These are phyloP conservation scores for Typhlichthys eigenmanni DNA, from an alignment of 2,797 vertebrate species.

Conservation along the genomic window DNA sequence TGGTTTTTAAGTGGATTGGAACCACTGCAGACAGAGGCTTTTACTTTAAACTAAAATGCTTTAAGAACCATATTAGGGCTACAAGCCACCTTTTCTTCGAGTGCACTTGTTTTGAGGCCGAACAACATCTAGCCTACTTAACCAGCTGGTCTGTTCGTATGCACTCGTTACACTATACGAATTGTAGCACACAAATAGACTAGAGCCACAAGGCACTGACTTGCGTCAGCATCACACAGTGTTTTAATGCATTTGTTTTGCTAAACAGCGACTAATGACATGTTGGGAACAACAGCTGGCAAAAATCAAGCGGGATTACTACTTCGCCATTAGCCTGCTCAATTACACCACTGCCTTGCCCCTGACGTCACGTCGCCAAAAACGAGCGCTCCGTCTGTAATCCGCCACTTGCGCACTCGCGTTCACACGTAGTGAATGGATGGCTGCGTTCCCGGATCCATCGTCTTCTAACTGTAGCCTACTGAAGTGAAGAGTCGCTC, in stretches of 20 bases:
- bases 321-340: conserved; percentile 24
- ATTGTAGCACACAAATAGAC: background rate
- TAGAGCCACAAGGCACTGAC: background rate
- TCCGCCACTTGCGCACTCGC: conserved; percentile 43
- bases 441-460: conserved; percentile 29
- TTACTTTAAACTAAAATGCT: too few relatives aligned
- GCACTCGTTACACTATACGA: conserved; percentile 9
- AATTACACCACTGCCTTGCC: conserved; percentile 27
- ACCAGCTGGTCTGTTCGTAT: too few relatives aligned
- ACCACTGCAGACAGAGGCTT: too few relatives aligned
- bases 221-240: background rate
- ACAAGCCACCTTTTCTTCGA: too few relatives aligned
- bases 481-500: conserved; percentile 25
- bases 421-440: conserved; percentile 19
- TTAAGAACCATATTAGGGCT: too few relatives aligned
- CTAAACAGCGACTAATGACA: conserved; percentile 10
- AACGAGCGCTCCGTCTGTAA: background rate
- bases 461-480: background rate
- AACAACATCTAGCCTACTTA: too few relatives aligned
- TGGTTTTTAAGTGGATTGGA: too few relatives aligned
- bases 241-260: background rate
- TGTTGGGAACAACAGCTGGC: conserved; percentile 21
- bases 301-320: background rate
- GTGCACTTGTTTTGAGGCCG: too few relatives aligned
- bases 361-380: conserved; percentile 55